phyloP scores from a whole-genome alignment of 2,888 invertebrate species.

The Sinhomidia bicolor region DNA sequence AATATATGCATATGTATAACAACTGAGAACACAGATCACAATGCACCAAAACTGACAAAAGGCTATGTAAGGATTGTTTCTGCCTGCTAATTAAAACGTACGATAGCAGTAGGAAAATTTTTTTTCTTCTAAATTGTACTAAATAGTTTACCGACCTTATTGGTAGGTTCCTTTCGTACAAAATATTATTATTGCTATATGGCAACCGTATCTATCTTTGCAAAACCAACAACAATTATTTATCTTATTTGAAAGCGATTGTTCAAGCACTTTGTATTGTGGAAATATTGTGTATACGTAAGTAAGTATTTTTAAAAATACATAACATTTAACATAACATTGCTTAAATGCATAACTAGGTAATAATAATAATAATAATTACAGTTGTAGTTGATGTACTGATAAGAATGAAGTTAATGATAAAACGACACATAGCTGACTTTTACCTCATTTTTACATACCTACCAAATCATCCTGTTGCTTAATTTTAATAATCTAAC shows the following conservation, averaged over 20 bases:
- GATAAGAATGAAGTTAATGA: not conserved
- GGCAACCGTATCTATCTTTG: not conserved
- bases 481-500: not conserved
- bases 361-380: not conserved
- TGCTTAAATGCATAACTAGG: not conserved
- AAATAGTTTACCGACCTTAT: not conserved
- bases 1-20: not conserved
- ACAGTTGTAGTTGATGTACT: conserved; percentile 19
- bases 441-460: too few relatives aligned
- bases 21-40: not conserved
- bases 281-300: conserved; percentile 15
- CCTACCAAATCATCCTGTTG: too few relatives aligned
- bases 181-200: conserved; percentile 35
- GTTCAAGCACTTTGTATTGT: conserved; percentile 50
- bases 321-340: too few relatives aligned
- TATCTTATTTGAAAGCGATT: conserved; percentile 47
- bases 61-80: not conserved
- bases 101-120: not conserved
- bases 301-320: not conserved
- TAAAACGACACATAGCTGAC: conserved; percentile 20
- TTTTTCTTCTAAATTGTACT: not conserved
- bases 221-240: conserved; percentile 12
- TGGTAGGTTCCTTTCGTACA: not conserved
- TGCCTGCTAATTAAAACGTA: not conserved
- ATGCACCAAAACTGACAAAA: not conserved